Percentiles rank a stretch among this genome's conserved stretches.
phyloP scores from a whole-genome alignment of 2,888 invertebrate genomes.

The Stratiomys singularior region DNA sequence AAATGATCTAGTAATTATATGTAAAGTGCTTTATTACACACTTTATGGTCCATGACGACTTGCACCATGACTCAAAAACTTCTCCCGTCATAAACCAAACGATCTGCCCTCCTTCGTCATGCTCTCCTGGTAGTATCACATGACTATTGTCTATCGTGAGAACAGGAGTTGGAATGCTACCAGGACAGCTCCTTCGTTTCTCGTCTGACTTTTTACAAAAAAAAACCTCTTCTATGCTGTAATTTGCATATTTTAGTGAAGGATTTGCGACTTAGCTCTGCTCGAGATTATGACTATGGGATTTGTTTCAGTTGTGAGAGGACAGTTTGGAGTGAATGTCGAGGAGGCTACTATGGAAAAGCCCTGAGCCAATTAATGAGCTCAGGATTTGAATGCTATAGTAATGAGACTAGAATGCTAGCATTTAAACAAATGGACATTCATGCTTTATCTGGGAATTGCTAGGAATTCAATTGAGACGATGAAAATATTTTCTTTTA shows the following conservation, averaged over 20 bases:
- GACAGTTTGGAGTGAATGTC: too few species aligned
- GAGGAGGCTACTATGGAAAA: too few species aligned
- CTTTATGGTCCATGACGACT: slow-evolving; percentile 48
- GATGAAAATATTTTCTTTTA: too few species aligned
- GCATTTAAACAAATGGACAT: too few species aligned
- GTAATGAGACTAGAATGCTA: too few species aligned
- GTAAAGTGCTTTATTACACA: slow-evolving; percentile 50
- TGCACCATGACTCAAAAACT: neutral
- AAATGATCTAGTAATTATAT: slow-evolving; percentile 49
- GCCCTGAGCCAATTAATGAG: too few species aligned
- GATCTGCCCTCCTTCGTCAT: neutral
- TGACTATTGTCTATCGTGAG: slow-evolving; percentile 33
- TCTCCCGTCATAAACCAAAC: neutral
- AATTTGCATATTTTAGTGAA: slow-evolving; percentile 49
- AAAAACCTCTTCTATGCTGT: slow-evolving; percentile 26
- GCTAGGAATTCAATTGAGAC: too few species aligned
- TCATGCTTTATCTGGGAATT: too few species aligned
- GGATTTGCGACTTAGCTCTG: slow-evolving; percentile 47
- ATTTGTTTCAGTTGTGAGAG: slow-evolving; percentile 48
- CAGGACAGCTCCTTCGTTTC: neutral
- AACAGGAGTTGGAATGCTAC: slow-evolving; percentile 24
- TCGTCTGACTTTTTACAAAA: slow-evolving; percentile 13
- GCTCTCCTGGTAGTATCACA: neutral
- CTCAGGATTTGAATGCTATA: too few species aligned
- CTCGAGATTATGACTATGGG: slow-evolving; percentile 45